These are phyloP conservation scores for Acanthis flammea DNA, from an alignment of 2,797 vertebrate genomes.

Conservation along the genomic window DNA sequence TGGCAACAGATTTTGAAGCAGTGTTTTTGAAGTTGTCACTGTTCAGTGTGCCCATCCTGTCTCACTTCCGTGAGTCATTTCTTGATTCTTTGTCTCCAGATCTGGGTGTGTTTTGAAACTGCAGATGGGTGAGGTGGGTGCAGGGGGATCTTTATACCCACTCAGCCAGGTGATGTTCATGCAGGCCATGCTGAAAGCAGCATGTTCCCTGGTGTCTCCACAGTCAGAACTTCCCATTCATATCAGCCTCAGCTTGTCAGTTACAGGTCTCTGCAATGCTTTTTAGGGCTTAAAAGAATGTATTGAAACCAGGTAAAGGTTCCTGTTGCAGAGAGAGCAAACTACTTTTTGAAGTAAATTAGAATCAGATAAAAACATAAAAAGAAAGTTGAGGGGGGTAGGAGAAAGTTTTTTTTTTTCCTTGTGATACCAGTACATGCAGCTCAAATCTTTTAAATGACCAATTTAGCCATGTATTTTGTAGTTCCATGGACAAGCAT, in stretches of 20 bases:
- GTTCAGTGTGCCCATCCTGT: not conserved
- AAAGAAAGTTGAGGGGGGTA: not conserved
- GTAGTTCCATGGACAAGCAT: not conserved
- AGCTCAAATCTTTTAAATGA: not conserved
- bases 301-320: not conserved
- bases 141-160: not conserved
- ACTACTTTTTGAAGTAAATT: not conserved
- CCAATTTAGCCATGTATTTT: not conserved
- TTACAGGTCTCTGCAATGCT: not conserved
- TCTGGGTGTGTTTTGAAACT: not conserved
- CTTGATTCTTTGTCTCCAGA: not conserved
- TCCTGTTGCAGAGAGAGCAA: not conserved
- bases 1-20: not conserved
- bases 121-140: too few relatives aligned
- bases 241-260: not conserved
- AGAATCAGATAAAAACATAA: not conserved
- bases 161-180: accelerated
- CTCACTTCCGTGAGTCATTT: not conserved
- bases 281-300: not conserved
- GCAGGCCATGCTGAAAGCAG: not conserved
- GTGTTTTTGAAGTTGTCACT: not conserved
- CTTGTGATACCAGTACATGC: not conserved
- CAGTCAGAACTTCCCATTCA: not conserved
- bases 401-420: not conserved
- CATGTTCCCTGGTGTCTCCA: not conserved